A percentile compares a stretch with the other conserved stretches of the same genome.
phyloP scores from a whole-genome alignment of 2,113 vertebrate genomes.

The Oreochromis tanganicae region DNA sequence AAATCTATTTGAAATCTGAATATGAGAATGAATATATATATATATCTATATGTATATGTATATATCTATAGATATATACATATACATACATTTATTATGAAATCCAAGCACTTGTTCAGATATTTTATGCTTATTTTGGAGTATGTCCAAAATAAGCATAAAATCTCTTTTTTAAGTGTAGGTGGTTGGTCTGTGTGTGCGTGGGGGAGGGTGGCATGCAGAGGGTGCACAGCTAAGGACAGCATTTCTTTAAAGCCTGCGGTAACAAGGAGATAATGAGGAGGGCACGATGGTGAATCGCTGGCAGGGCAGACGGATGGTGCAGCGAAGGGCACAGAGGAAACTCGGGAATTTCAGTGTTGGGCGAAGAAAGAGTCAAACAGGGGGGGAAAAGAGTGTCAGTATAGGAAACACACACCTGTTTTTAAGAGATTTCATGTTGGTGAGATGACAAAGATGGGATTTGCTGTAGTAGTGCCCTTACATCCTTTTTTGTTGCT shows the following conservation, averaged over 20 bases:
- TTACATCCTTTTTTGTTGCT: not conserved
- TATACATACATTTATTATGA: not conserved
- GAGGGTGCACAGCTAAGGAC: not conserved
- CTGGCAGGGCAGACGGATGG: slow-evolving; percentile 32
- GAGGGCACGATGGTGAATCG: slow-evolving; percentile 31
- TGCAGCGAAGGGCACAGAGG: not conserved
- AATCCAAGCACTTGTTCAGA: slow-evolving; percentile 9
- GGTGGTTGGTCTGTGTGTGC: not conserved
- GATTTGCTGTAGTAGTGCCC: not conserved
- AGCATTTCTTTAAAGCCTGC: slow-evolving; percentile 13
- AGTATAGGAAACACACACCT: not conserved
- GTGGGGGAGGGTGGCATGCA: not conserved
- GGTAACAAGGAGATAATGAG: slow-evolving; percentile 39
- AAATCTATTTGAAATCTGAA: not conserved
- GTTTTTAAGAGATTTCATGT: not conserved
- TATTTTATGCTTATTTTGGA: not conserved
- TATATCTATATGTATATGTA: not conserved
- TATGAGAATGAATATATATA: not conserved
- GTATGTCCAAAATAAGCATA: not conserved
- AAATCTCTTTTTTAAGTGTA: not conserved
- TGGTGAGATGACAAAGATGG: not conserved
- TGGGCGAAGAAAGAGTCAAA: not conserved
- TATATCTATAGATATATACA: not conserved
- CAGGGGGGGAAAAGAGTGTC: rapidly evolving
- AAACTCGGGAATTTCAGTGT: not conserved